Percentiles rank a stretch among this genome's conserved stretches.
Conservation (phyloP, 92 coral and sea anemone species). For the Montipora capitata region DNA sequence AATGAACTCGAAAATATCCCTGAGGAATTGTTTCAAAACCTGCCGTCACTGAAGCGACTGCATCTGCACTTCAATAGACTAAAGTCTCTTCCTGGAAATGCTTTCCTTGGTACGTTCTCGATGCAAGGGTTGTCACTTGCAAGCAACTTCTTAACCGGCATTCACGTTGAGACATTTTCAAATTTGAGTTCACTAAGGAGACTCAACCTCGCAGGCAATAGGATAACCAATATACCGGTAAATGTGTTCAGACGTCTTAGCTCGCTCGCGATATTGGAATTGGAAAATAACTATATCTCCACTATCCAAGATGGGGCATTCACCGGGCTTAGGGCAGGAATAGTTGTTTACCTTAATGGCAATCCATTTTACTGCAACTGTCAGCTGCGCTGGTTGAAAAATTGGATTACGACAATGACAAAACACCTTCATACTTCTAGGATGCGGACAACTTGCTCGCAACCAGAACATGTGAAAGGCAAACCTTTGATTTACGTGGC, state of each 20-base stretch:
- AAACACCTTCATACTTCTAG: conserved; percentile 64
- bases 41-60: conserved; percentile 82
- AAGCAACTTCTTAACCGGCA: conserved; percentile 77
- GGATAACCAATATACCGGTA: conserved; percentile 62
- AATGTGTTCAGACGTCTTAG: conserved; percentile 50
- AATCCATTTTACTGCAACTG: conserved; percentile 98
- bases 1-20: conserved; percentile 85
- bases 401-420: conserved; percentile 78
- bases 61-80: conserved; percentile 86
- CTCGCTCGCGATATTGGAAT: conserved; percentile 33
- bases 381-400: conserved; percentile 91
- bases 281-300: conserved; percentile 79
- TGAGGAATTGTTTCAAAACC: conserved; percentile 78
- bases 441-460: conserved; percentile 71
- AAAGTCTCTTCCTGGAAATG: conserved; percentile 70
- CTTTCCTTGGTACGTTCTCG: conserved; percentile 79
- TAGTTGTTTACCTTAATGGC: conserved; percentile 74
- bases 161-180: conserved; percentile 70
- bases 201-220: conserved; percentile 83
- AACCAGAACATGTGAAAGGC: conserved; percentile 80
- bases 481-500: conserved; percentile 61
- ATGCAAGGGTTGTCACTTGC: conserved; percentile 78
- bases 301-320: conserved; percentile 80
- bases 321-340: conserved; percentile 67
- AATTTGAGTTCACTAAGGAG: conserved; percentile 72